Conservation (phyloP, 2,113 vertebrate species). For the Albula glossodonta region DNA sequence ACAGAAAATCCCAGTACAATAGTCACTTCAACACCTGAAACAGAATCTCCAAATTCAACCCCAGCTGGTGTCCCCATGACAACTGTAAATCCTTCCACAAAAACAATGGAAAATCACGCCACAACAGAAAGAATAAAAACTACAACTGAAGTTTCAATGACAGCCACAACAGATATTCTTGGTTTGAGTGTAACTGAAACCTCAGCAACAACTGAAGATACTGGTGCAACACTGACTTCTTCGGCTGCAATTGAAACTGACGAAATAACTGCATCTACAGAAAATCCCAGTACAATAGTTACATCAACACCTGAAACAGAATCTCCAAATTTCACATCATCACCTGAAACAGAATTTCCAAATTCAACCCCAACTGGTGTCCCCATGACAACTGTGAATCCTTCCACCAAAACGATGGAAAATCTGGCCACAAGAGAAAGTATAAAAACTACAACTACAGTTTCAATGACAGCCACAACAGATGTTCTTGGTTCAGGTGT, state of each 20-base stretch:
- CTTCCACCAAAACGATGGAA: background rate
- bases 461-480: background rate
- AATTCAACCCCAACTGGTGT: background rate
- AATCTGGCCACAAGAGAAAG: background rate
- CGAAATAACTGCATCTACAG: no score
- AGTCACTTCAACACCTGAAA: no score
- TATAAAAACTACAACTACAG: background rate
- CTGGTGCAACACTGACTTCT: background rate
- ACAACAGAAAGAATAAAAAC: background rate
- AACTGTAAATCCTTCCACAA: background rate
- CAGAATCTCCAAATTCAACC: no score
- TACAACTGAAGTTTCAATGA: background rate
- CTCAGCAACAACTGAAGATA: background rate
- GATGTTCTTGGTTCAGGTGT: no score
- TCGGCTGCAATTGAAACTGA: no score
- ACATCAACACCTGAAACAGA: no score
- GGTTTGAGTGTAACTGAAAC: background rate
- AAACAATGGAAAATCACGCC: background rate
- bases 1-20: no score
- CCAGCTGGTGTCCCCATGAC: background rate
- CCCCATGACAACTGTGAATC: background rate
- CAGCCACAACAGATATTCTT: background rate
- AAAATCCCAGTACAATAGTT: no score
- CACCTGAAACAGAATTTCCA: background rate
- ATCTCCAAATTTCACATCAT: background rate